These are phyloP conservation scores for Drosophila setosimentum DNA, from an alignment of 2,888 invertebrate genomes.

Conservation along the genomic window DNA sequence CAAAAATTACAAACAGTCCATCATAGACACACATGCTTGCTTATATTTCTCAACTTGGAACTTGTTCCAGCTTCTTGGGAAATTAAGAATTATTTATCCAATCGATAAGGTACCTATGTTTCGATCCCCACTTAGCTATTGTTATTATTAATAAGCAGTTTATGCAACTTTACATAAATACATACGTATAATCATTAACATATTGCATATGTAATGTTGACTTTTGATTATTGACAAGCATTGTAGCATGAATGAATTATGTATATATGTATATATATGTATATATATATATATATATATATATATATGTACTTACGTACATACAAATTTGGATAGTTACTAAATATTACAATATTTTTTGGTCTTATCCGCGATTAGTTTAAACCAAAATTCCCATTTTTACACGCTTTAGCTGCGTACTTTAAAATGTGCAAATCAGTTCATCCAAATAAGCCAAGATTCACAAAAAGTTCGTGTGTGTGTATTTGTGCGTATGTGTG, in stretches of 20 bases:
- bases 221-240: constrained; percentile 19
- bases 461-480: constrained; percentile 16
- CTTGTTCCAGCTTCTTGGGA: background rate
- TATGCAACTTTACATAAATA: constrained; percentile 8
- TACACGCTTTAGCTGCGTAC: constrained; percentile 8
- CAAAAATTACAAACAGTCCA: constrained; percentile 26
- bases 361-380: constrained; percentile 13
- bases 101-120: constrained; percentile 1
- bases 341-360: constrained; percentile 4
- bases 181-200: background rate
- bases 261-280: background rate
- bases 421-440: constrained; percentile 35
- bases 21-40: constrained; percentile 7
- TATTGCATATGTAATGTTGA: constrained; percentile 9
- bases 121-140: constrained; percentile 1
- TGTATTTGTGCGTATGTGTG: constrained; percentile 2
- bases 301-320: background rate
- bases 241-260: constrained; percentile 1
- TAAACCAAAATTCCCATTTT: constrained; percentile 15
- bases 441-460: constrained; percentile 44
- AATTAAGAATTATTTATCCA: background rate
- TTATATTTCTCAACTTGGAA: background rate
- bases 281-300: background rate
- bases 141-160: constrained; percentile 6
- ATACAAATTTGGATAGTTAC: background rate